Conservation (phyloP, 2,113 vertebrate species). For the Elanus axillaris region DNA sequence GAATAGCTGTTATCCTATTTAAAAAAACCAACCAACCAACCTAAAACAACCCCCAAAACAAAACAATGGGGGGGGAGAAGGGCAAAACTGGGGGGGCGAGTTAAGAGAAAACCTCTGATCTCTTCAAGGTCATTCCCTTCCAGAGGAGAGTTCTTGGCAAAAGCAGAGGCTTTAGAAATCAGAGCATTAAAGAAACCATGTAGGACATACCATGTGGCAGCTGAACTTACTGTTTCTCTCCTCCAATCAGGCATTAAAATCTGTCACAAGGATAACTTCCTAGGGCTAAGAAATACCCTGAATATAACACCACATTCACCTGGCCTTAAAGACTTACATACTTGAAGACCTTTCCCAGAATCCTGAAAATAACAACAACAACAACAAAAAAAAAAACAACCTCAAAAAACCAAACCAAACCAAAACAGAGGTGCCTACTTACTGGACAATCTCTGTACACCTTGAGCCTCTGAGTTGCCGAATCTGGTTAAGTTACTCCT, state of each 20-base stretch:
- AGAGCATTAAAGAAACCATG: not conserved
- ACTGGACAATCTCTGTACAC: not conserved
- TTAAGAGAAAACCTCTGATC: not conserved
- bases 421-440: not conserved
- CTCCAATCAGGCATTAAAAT: not conserved
- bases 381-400: accelerated
- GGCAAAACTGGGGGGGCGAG: accelerated
- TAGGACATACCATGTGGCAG: not conserved
- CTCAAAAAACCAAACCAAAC: not conserved
- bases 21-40: not conserved
- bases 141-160: not conserved
- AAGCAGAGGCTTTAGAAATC: not conserved
- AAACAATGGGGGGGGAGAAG: not conserved
- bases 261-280: not conserved
- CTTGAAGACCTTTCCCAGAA: not conserved
- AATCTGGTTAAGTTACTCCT: not conserved
- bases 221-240: not conserved
- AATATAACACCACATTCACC: not conserved
- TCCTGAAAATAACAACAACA: accelerated
- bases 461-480: not conserved
- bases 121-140: not conserved
- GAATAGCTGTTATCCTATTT: not conserved
- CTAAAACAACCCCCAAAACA: not conserved
- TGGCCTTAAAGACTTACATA: not conserved
- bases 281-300: not conserved